Conservation (phyloP, 2,888 invertebrate species). For the Camponotus fellah region DNA sequence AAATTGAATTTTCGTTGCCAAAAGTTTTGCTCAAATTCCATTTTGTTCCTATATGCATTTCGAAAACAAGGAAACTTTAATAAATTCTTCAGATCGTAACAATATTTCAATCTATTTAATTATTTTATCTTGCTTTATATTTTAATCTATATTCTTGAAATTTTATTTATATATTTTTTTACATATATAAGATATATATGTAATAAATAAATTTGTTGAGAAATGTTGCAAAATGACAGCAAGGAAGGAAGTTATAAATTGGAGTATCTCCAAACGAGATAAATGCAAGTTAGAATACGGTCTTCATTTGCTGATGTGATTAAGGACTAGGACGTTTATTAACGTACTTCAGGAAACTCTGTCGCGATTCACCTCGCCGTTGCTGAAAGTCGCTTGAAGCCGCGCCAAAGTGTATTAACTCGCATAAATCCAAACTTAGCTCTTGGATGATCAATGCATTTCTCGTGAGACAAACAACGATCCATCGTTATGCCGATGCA, state of each 20-base stretch:
- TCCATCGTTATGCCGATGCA: conserved; percentile 27
- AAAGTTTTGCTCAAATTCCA: too few relatives aligned
- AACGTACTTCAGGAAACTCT: conserved; percentile 45
- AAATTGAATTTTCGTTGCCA: too few relatives aligned
- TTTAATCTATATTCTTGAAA: not conserved
- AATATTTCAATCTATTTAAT: not conserved
- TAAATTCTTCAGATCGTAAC: not conserved
- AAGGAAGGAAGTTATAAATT: conserved; percentile 39
- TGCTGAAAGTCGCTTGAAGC: conserved; percentile 54
- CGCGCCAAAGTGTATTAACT: conserved; percentile 57
- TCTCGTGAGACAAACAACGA: conserved; percentile 55
- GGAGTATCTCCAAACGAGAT: conserved; percentile 54
- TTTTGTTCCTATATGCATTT: not conserved
- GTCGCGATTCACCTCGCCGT: conserved; percentile 46
- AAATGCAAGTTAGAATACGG: conserved; percentile 49
- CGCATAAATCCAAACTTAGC: conserved; percentile 55
- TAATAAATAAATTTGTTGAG: conserved; percentile 17
- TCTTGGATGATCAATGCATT: conserved; percentile 55
- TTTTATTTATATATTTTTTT: not conserved
- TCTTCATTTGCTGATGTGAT: conserved; percentile 54
- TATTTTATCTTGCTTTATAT: not conserved
- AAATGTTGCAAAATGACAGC: conserved; percentile 11
- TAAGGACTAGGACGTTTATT: conserved; percentile 56
- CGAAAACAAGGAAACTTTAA: not conserved
- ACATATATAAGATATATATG: not conserved